Evolutionary conservation across 2,113 vertebrate species (phyloP).

Genomic region (Morone chrysops): DNA sequence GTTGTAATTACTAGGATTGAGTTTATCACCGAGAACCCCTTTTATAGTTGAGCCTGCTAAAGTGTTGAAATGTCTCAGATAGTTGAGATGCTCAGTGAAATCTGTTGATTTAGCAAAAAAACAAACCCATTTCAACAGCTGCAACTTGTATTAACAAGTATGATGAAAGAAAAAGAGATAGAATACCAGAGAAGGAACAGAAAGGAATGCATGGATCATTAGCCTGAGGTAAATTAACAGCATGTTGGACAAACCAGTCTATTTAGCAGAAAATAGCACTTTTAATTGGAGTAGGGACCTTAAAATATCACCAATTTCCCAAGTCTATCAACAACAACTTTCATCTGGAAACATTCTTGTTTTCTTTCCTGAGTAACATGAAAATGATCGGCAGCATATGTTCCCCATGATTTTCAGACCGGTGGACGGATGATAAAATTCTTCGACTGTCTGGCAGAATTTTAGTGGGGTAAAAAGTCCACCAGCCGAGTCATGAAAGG

Average conservation of each 20-base stretch:
- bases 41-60: not conserved
- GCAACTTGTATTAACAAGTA: slow-evolving; percentile 41
- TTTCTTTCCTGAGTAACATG: not conserved
- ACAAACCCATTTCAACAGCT: not conserved
- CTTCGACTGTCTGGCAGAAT: too few species aligned
- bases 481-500: slow-evolving; percentile 19
- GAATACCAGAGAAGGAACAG: not conserved
- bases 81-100: too few species aligned
- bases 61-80: not conserved
- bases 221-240: not conserved
- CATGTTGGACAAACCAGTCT: not conserved
- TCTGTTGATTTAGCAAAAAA: not conserved
- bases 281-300: not conserved
- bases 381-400: not conserved
- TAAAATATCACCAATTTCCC: not conserved
- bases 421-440: too few species aligned
- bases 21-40: not conserved
- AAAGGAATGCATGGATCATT: slow-evolving; percentile 5
- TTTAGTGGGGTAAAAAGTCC: too few species aligned
- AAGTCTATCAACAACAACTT: not conserved
- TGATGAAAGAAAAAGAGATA: not conserved
- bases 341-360: not conserved
- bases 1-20: not conserved
- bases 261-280: not conserved
- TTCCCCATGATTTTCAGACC: too few species aligned